Conservation (phyloP, 2,797 vertebrate species). For the Gallinago solitaria region DNA sequence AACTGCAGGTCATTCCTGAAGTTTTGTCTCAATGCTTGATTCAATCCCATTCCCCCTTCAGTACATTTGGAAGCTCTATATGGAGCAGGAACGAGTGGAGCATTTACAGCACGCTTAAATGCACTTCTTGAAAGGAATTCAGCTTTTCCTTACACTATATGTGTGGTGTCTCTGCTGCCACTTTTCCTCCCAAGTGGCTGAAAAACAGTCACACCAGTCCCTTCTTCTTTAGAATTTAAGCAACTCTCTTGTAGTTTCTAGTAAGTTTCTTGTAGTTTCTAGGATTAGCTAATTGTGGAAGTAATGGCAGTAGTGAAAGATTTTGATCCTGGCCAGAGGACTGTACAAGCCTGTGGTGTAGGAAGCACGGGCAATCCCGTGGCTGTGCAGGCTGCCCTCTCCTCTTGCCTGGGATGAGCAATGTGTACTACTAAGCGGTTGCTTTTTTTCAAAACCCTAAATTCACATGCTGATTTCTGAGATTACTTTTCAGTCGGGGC, state of each 20-base stretch:
- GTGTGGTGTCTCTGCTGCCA: not conserved
- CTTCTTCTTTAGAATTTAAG: not conserved
- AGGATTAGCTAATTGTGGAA: not conserved
- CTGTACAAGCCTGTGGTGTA: not conserved
- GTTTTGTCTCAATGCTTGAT: not conserved
- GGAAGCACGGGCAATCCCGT: not conserved
- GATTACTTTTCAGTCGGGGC: not conserved
- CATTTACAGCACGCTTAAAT: not conserved
- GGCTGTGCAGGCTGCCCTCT: not conserved
- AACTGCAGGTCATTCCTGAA: not conserved
- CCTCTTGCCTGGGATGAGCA: not conserved
- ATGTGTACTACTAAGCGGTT: not conserved
- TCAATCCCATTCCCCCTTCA: not conserved
- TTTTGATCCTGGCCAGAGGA: not conserved
- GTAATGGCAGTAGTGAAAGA: not conserved
- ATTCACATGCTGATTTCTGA: not conserved
- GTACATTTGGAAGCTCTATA: not conserved
- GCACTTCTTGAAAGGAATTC: not conserved
- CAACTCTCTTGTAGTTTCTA: not conserved
- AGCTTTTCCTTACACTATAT: not conserved
- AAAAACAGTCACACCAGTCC: not conserved
- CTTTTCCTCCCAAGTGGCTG: not conserved
- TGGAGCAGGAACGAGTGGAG: not conserved
- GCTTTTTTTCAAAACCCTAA: slow-evolving; percentile 5
- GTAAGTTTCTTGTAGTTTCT: not conserved